Conservation (phyloP, 2,113 vertebrate genomes). For the Cavia porcellus region DNA sequence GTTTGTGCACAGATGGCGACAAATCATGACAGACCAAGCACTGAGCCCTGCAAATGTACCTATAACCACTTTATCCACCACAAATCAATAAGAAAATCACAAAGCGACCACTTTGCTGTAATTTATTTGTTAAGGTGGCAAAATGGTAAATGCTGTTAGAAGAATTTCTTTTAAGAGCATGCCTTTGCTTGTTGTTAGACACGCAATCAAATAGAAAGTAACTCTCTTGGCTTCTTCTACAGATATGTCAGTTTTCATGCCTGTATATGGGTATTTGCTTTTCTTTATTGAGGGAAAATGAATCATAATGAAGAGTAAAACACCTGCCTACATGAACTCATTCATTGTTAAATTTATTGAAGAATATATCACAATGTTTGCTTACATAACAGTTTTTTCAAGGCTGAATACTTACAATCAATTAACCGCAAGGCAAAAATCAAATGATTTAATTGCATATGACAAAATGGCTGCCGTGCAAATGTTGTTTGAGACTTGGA, state of each 20-base stretch:
- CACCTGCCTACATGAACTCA: slow-evolving; percentile 52
- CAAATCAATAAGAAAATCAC: neutral
- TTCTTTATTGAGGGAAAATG: neutral
- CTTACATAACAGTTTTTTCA: slow-evolving; percentile 57
- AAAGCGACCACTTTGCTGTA: neutral
- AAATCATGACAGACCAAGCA: slow-evolving; percentile 60
- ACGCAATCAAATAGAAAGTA: neutral
- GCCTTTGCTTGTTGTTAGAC: neutral
- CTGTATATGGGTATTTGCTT: slow-evolving; percentile 13
- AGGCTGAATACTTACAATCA: slow-evolving; percentile 70
- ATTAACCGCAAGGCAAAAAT: slow-evolving; percentile 68
- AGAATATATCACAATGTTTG: slow-evolving; percentile 49
- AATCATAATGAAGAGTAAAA: neutral
- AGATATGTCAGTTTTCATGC: neutral
- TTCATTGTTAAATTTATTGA: slow-evolving; percentile 37
- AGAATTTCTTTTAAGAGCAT: neutral
- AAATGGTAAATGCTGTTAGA: neutral
- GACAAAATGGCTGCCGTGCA: slow-evolving; percentile 52
- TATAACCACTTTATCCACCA: neutral
- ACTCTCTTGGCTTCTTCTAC: neutral
- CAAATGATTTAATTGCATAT: neutral
- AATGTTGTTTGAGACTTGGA: slow-evolving; percentile 54
- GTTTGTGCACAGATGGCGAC: slow-evolving; percentile 28
- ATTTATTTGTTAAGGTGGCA: neutral
- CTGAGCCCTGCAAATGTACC: neutral